Percentiles rank a stretch among this genome's conserved stretches.
Conservation (phyloP, 2,797 vertebrate genomes). For the Pipistrellus nathusii region DNA sequence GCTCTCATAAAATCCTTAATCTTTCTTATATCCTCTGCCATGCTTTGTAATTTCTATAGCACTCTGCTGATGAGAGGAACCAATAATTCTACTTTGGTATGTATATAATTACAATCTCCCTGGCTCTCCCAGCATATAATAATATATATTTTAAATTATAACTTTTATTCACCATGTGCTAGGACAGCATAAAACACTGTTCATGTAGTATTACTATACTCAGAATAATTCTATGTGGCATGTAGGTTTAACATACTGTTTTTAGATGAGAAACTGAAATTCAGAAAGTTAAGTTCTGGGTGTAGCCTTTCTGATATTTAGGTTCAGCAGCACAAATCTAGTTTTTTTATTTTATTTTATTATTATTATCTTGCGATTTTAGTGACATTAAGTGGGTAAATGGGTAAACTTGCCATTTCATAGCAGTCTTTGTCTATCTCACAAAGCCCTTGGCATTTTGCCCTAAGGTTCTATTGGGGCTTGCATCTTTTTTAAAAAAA, state of each 20-base stretch:
- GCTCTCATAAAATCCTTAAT: conserved; percentile 29
- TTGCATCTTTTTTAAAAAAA: neutral
- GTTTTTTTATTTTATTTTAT: neutral
- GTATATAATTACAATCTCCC: neutral
- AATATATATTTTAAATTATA: neutral
- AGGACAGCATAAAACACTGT: neutral
- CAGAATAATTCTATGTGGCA: neutral
- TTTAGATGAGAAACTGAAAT: conserved; percentile 33
- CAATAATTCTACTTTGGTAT: conserved; percentile 3
- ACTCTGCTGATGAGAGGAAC: neutral
- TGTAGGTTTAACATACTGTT: neutral
- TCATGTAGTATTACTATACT: neutral
- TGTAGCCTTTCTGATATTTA: conserved; percentile 10
- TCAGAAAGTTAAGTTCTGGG: conserved; percentile 31
- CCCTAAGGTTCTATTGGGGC: neutral
- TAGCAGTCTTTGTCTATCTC: neutral
- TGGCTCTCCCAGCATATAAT: neutral
- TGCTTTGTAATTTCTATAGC: neutral
- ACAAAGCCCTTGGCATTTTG: neutral
- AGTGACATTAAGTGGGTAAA: neutral
- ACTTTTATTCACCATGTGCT: neutral
- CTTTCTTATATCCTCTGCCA: neutral
- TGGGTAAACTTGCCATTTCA: neutral
- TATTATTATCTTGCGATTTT: neutral
- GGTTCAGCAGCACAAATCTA: neutral